Evolutionary conservation across 2,797 vertebrate species (phyloP).

Genomic region (Cyclura pinguis): DNA sequence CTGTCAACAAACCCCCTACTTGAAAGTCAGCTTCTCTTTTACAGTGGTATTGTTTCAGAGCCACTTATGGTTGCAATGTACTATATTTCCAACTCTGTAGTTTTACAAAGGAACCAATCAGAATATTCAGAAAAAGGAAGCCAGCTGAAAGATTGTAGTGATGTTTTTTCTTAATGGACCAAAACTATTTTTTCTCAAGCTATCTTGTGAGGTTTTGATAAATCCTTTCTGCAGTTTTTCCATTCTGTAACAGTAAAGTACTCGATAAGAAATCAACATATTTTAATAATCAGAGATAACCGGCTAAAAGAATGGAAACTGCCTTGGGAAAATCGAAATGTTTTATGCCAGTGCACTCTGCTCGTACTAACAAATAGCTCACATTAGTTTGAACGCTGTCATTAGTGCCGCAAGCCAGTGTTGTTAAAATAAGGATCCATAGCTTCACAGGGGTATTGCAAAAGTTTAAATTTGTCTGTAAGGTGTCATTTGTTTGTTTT

Average conservation of each 20-base stretch:
- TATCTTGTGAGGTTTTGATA: not conserved
- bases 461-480: not conserved
- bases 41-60: not conserved
- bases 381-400: not conserved
- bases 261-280: not conserved
- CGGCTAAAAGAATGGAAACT: slow-evolving; percentile 13
- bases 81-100: not conserved
- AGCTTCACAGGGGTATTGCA: not conserved
- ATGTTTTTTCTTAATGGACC: not conserved
- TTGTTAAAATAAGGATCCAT: not conserved
- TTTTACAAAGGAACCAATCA: not conserved
- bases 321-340: not conserved
- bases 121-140: slow-evolving; percentile 11
- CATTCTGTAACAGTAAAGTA: not conserved
- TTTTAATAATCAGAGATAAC: slow-evolving; percentile 22
- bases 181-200: not conserved
- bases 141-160: not conserved
- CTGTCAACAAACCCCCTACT: not conserved
- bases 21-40: not conserved
- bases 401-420: not conserved
- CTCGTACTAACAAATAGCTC: not conserved
- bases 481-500: not conserved
- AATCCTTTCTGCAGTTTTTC: not conserved
- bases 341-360: not conserved
- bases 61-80: not conserved